These are phyloP conservation scores for Halocaridina rubra DNA, from an alignment of 2,888 invertebrate species.

Conservation along the genomic window DNA sequence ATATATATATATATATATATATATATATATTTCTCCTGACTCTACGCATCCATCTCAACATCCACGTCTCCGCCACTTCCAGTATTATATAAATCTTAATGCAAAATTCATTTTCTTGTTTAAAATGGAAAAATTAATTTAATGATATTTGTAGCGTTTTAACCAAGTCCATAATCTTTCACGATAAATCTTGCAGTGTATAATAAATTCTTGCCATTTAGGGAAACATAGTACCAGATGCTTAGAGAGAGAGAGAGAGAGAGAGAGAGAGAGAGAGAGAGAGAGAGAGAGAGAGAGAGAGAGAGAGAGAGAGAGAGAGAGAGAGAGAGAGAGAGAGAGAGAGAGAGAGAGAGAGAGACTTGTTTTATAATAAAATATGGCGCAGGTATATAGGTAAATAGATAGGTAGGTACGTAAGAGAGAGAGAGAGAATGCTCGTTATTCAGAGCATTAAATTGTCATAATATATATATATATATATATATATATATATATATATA, in stretches of 20 bases:
- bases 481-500: not conserved
- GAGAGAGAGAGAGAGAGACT: not conserved
- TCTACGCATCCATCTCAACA: too few relatives aligned
- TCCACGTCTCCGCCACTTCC: too few relatives aligned
- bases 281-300: not conserved
- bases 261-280: not conserved
- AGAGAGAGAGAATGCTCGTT: not conserved
- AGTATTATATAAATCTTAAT: too few relatives aligned
- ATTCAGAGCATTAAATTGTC: too few relatives aligned
- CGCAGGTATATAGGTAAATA: not conserved
- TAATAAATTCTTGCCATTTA: too few relatives aligned
- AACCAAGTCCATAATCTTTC: too few relatives aligned
- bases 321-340: not conserved
- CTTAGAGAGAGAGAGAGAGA: not conserved
- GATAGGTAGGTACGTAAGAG: not conserved
- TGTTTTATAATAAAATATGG: too few relatives aligned
- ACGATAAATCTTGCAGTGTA: too few relatives aligned
- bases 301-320: not conserved
- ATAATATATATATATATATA: not conserved
- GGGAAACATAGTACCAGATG: too few relatives aligned
- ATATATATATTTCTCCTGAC: conserved; percentile 23
- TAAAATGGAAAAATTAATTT: too few relatives aligned
- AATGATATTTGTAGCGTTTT: too few relatives aligned
- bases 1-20: conserved; percentile 16
- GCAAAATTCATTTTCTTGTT: too few relatives aligned